Evolutionary conservation across 2,888 invertebrate genomes (phyloP).

Genomic region (Dryobotodes eremita): DNA sequence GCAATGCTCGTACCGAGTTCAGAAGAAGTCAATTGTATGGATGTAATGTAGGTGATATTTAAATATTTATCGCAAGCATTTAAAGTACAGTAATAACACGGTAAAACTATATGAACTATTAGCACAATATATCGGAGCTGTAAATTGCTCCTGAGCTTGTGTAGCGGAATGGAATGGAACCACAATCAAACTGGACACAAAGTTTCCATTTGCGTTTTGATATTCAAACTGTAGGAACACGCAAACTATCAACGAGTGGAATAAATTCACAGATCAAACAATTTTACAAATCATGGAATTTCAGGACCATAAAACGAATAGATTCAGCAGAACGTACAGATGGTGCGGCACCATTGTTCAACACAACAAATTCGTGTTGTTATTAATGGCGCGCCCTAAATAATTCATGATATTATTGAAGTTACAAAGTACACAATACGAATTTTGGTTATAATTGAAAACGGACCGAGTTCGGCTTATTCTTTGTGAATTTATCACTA

Average conservation of each 20-base stretch:
- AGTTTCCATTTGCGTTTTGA: constrained; percentile 59
- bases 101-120: constrained; percentile 18
- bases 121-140: constrained; percentile 15
- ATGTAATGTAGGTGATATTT: neutral
- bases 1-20: constrained; percentile 5
- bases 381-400: constrained; percentile 79
- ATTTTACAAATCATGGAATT: constrained; percentile 63
- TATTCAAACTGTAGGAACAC: constrained; percentile 58
- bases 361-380: constrained; percentile 78
- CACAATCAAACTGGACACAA: constrained; percentile 64
- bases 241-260: constrained; percentile 55
- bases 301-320: constrained; percentile 53
- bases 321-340: constrained; percentile 59
- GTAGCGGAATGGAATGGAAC: constrained; percentile 49
- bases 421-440: constrained; percentile 83
- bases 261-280: constrained; percentile 63
- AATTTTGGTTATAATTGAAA: constrained; percentile 88
- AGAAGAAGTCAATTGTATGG: constrained; percentile 1
- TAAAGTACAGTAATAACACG: constrained; percentile 16
- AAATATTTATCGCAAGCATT: neutral
- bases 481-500: constrained; percentile 88
- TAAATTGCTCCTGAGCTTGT: constrained; percentile 43
- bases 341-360: constrained; percentile 69
- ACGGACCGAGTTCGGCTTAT: constrained; percentile 85
- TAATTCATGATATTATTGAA: constrained; percentile 86